phyloP scores from a whole-genome alignment of 2,113 vertebrate genomes.

The Halichoeres trimaculatus region DNA sequence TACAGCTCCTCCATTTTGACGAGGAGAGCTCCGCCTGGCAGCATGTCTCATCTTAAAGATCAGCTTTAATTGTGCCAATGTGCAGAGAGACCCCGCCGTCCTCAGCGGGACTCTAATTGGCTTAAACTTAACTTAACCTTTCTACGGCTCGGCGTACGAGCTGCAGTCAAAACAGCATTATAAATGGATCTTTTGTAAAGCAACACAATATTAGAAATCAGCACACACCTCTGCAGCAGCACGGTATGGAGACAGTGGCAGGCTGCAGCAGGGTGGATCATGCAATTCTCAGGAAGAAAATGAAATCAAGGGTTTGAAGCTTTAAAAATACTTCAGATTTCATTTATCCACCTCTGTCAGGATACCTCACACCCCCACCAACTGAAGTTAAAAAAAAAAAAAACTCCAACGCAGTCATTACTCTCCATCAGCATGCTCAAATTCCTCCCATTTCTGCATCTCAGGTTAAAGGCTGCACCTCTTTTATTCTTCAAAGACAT shows the following conservation, averaged over 20 bases:
- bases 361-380: constrained; percentile 35
- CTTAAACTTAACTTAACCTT: constrained; percentile 83
- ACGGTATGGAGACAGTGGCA: background rate
- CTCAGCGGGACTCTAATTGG: constrained; percentile 76
- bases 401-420: constrained; percentile 58
- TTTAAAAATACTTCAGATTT: constrained; percentile 34
- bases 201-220: constrained; percentile 44
- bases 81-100: constrained; percentile 62
- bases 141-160: constrained; percentile 52
- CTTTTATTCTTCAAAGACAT: constrained; percentile 81
- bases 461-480: constrained; percentile 67
- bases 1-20: constrained; percentile 68
- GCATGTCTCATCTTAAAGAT: constrained; percentile 77
- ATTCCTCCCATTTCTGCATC: constrained; percentile 51
- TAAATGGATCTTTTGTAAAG: constrained; percentile 68
- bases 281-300: constrained; percentile 17
- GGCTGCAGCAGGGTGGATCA: constrained; percentile 10
- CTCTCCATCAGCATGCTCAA: constrained; percentile 60
- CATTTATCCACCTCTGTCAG: constrained; percentile 39
- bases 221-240: constrained; percentile 6
- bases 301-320: constrained; percentile 21
- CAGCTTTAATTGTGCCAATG: constrained; percentile 77
- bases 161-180: constrained; percentile 48
- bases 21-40: constrained; percentile 55
- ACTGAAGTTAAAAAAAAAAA: constrained; percentile 15